These are phyloP conservation scores for Sander vitreus DNA, from an alignment of 2,113 vertebrate species.

Conservation along the genomic window DNA sequence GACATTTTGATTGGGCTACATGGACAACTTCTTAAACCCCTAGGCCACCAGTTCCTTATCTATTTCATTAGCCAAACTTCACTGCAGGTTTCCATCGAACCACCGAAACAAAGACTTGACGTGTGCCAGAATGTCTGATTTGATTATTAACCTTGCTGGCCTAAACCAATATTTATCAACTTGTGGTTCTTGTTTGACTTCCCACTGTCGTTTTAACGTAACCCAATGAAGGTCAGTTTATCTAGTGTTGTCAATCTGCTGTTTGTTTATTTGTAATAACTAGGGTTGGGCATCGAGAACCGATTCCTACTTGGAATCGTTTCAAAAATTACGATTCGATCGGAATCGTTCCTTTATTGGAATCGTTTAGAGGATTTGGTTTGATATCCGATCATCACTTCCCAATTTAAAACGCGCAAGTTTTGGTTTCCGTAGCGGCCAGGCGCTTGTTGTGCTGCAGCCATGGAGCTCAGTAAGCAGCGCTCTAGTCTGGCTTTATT, in stretches of 20 bases:
- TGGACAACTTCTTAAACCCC: not conserved
- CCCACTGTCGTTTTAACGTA: conserved; percentile 5
- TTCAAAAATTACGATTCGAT: no score
- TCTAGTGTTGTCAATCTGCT: not conserved
- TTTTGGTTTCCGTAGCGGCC: no score
- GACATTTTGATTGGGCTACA: not conserved
- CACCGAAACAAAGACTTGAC: conserved; percentile 13
- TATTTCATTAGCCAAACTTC: not conserved
- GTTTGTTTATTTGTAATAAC: not conserved
- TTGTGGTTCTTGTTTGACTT: conserved; percentile 14
- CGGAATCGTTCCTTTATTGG: no score
- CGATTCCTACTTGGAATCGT: no score
- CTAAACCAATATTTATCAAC: conserved; percentile 44
- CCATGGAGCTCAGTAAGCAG: no score
- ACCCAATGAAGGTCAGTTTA: conserved; percentile 11
- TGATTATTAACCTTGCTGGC: conserved; percentile 43
- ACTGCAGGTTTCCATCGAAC: conserved; percentile 6
- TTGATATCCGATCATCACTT: no score
- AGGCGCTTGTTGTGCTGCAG: no score
- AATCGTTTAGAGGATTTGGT: no score
- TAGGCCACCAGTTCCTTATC: not conserved
- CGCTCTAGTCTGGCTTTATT: no score
- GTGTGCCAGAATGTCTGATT: conserved; percentile 21
- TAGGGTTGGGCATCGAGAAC: no score
- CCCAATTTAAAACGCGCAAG: no score